These are phyloP conservation scores for Melinopterus prodromus DNA, from an alignment of 2,888 invertebrate genomes.

Conservation along the genomic window DNA sequence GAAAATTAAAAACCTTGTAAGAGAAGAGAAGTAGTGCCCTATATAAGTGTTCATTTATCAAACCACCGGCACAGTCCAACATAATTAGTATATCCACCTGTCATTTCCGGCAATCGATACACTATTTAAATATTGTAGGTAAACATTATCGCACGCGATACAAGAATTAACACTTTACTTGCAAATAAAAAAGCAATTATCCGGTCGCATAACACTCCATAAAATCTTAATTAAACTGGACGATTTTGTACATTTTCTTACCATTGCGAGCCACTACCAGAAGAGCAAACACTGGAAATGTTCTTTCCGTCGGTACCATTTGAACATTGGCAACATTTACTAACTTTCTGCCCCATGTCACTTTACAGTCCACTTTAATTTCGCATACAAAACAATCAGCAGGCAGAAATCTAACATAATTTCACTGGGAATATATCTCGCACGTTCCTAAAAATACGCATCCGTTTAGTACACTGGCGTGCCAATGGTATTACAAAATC, in stretches of 20 bases:
- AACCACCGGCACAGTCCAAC: not conserved
- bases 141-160: not conserved
- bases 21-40: not conserved
- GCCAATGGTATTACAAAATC: slow-evolving; percentile 19
- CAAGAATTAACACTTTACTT: not conserved
- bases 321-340: slow-evolving; percentile 60
- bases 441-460: slow-evolving; percentile 14
- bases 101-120: not conserved
- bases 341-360: slow-evolving; percentile 59
- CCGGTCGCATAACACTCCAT: not conserved
- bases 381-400: slow-evolving; percentile 15
- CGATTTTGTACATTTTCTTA: slow-evolving; percentile 21
- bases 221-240: not conserved
- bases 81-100: not conserved
- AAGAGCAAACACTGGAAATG: slow-evolving; percentile 29
- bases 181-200: not conserved
- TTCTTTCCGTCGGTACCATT: slow-evolving; percentile 52
- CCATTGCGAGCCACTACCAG: slow-evolving; percentile 26
- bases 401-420: slow-evolving; percentile 13
- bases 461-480: slow-evolving; percentile 15
- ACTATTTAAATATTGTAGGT: not conserved
- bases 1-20: not conserved
- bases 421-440: not conserved
- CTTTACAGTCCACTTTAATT: slow-evolving; percentile 27
- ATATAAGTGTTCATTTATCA: not conserved